Evolutionary conservation across 37 sponge, comb jelly and placozoan species (phyloP), one percentile per base, ranked within the genome.

Genomic region (Cliona cf. orientalis): DNA sequence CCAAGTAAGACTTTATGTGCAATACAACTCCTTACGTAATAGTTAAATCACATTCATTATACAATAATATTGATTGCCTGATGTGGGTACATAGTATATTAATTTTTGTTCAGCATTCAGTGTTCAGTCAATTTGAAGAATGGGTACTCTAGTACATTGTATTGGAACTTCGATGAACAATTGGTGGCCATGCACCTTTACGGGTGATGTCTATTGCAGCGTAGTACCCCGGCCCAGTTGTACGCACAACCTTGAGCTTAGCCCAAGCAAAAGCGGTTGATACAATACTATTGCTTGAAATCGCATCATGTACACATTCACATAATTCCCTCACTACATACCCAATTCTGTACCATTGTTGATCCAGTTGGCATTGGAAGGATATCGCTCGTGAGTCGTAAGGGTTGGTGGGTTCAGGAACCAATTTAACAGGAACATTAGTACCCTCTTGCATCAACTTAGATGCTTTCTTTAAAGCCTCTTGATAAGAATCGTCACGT

Each of bases 161-260:
- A 62, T n/a, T 62, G 17, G 28, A 6, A n/a, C 6, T 25, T 7
- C 29, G 63, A 6, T 14, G 7, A 9, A 62, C 63, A 26, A 6
- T 62, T 62, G 26, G 63, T 62, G 28, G 41, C 69, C 69, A 67
- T 9, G 31, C 69, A 12, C 41, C 41, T 38, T 36, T 31, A 9
- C 23, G 9, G 41, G 69, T 37, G 36, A 67, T 36, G 7, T 36
- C 23, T 12, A 67, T 36, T 6, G 41, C 69, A 37, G 69, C 41
- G 22, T 38, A 67, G 69, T 67, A 67, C 9, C 69, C 69, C 6
- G 69, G 69, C 7, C 69, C 69, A 61, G 63, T 61, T 26, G 26
- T 61, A 25, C 26, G 63, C 6, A 61, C 28, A 61, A 61, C 28
- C 23, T 61, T 61, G 23, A 25, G 23, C 28, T 61, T 61, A 22